These are phyloP conservation scores for Sphaerodactylus townsendi DNA, from an alignment of 2,113 vertebrate genomes.

Conservation along the genomic window DNA sequence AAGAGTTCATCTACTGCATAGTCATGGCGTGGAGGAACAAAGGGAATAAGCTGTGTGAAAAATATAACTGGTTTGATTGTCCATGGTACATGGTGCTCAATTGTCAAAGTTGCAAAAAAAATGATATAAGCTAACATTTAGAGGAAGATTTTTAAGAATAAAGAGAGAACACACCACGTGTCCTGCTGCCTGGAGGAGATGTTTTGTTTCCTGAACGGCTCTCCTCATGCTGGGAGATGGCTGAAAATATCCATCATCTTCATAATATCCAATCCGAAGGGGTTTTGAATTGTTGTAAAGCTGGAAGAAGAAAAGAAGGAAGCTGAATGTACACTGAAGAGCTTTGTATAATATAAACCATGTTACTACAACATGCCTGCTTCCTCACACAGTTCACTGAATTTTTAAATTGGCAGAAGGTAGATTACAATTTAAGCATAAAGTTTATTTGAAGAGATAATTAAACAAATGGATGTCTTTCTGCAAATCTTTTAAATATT, in stretches of 20 bases:
- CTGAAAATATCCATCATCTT: conserved; percentile 66
- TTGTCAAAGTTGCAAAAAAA: neutral
- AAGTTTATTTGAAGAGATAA: neutral
- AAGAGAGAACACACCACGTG: conserved; percentile 70
- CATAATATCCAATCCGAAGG: conserved; percentile 78
- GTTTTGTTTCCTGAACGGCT: conserved; percentile 73
- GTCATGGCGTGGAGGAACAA: conserved; percentile 44
- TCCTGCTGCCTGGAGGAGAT: conserved; percentile 78
- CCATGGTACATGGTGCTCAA: neutral
- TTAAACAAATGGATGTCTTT: neutral
- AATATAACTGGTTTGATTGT: neutral
- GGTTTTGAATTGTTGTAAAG: conserved; percentile 71
- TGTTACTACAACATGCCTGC: neutral
- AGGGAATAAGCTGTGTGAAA: conserved; percentile 73
- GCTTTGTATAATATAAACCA: neutral
- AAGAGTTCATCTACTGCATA: conserved; percentile 38
- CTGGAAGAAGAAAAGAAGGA: conserved; percentile 52
- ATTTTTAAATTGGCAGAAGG: neutral
- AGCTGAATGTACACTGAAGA: neutral
- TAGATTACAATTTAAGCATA: neutral
- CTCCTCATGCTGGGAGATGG: conserved; percentile 77
- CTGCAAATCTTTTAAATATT: neutral
- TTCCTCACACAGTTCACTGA: neutral
- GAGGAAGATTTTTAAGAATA: no score
- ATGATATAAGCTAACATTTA: neutral